phyloP scores from a whole-genome alignment of 1,140 invertebrate species.

The Psilanteris sp. region DNA sequence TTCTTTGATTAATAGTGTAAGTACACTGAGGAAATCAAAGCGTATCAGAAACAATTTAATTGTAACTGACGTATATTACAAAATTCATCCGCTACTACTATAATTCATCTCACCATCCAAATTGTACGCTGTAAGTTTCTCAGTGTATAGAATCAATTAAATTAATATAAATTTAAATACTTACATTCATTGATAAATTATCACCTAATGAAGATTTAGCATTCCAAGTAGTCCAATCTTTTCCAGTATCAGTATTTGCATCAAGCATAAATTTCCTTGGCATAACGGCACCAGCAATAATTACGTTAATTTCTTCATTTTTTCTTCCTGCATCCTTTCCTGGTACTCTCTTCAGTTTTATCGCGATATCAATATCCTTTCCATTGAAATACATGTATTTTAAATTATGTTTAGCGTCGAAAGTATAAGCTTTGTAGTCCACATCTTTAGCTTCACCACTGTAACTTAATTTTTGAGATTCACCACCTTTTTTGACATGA shows the following conservation, averaged over 20 bases:
- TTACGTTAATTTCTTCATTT: conserved; percentile 48
- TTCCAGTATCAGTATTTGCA: conserved; percentile 33
- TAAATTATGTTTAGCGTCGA: conserved; percentile 74
- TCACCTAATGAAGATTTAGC: conserved; percentile 66
- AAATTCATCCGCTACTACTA: too few species aligned
- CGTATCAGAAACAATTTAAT: too few species aligned
- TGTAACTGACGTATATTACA: too few species aligned
- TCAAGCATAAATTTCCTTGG: conserved; percentile 69
- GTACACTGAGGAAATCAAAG: too few species aligned
- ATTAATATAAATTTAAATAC: conserved; percentile 12
- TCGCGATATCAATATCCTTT: conserved; percentile 65
- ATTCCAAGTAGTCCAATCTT: conserved; percentile 35
- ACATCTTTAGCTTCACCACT: conserved; percentile 74
- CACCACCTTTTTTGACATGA: conserved; percentile 79
- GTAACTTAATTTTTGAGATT: conserved; percentile 75
- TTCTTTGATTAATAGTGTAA: too few species aligned
- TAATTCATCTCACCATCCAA: too few species aligned
- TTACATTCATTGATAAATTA: conserved; percentile 66
- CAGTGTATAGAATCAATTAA: too few species aligned
- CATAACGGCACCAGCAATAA: conserved; percentile 73
- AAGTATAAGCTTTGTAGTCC: conserved; percentile 69
- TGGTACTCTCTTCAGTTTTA: conserved; percentile 62
- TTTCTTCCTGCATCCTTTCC: conserved; percentile 65
- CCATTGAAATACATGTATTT: conserved; percentile 70
- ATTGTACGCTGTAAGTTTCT: too few species aligned